Percentiles rank a stretch among this genome's conserved stretches.
phyloP scores from a whole-genome alignment of 2,797 vertebrate genomes.

The Alca torda region DNA sequence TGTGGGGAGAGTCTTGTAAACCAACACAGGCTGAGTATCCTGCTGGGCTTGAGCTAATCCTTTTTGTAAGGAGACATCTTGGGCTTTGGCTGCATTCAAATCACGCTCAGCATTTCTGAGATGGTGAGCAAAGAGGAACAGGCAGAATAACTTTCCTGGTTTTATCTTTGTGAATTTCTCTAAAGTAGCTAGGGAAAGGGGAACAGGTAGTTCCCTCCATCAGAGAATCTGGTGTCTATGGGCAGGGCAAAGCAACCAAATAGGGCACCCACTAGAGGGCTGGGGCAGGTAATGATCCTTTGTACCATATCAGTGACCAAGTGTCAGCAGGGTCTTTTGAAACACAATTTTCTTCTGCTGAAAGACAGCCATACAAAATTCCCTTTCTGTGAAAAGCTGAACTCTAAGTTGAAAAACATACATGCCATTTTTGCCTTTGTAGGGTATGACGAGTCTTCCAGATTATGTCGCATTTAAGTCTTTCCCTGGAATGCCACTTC shows the following conservation, averaged over 20 bases:
- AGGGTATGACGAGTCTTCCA: constrained; percentile 93
- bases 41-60: not conserved
- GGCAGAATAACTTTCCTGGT: not conserved
- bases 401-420: not conserved
- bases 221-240: not conserved
- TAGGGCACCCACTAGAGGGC: not conserved
- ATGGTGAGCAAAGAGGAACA: not conserved
- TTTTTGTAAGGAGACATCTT: not conserved
- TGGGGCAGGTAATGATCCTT: not conserved
- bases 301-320: not conserved
- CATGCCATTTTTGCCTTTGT: not conserved
- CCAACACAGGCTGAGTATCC: not conserved
- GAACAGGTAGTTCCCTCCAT: not conserved
- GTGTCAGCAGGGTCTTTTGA: not conserved
- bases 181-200: not conserved
- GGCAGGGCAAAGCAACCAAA: not conserved
- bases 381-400: not conserved
- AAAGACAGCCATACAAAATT: not conserved
- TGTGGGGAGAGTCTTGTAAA: not conserved
- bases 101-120: not conserved
- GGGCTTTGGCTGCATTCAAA: not conserved
- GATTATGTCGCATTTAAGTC: constrained; percentile 95
- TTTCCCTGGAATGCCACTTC: constrained; percentile 91
- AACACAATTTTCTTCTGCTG: not conserved
- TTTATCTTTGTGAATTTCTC: not conserved